Base-by-base conservation (phyloP, 92 coral and sea anemone species). In the Epizoanthus fatuus region DNA sequence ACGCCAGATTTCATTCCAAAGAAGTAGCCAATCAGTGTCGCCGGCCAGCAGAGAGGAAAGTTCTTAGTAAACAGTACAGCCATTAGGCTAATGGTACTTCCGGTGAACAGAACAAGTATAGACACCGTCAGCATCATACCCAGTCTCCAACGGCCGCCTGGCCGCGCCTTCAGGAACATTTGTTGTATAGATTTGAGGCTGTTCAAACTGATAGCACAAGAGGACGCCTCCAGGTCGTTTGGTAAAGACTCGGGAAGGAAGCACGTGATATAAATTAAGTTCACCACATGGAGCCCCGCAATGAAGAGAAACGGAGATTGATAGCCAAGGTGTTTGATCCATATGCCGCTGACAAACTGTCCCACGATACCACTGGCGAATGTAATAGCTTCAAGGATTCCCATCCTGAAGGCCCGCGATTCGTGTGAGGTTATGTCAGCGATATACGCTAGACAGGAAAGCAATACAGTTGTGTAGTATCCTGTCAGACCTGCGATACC, bases 371-470 rank as follows among this genome's bases (percentile, higher is more conserved):
- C 89, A 17, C 92, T 81, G 60, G 78, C 47, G 65, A 89, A 79
- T 5, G 92, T 86, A 45, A 89, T 84, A 13, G 92, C 92, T 55
- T 89, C 92, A 60, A 89, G 63, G 47, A 73, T 64, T 17, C 89
- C 82, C 66, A 89, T 62, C 16, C 86, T 68, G 35, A 89, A 37
- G 2, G 92, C 75, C 59, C 82, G 81, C 16, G 86, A 69, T 42
- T 74, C 66, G 38, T 78, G 42, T 17, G 86, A 35, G 1, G 89
- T 84, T n/a, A 83, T 81, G 86, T 89, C 92, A 39, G 89, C 89
- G 60, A 89, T 71, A 76, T 84, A 89, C 17, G 92, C 92, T 11
- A 81, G 53, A 25, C 81, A 82, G 25, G 89, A 75, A 74, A 89
- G 72, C 51, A 89, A 22, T 11, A 89, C 56, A 47, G 92, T 84